These are phyloP conservation scores for Cossypha heuglini DNA, from an alignment of 2,797 vertebrate species.

Conservation along the genomic window DNA sequence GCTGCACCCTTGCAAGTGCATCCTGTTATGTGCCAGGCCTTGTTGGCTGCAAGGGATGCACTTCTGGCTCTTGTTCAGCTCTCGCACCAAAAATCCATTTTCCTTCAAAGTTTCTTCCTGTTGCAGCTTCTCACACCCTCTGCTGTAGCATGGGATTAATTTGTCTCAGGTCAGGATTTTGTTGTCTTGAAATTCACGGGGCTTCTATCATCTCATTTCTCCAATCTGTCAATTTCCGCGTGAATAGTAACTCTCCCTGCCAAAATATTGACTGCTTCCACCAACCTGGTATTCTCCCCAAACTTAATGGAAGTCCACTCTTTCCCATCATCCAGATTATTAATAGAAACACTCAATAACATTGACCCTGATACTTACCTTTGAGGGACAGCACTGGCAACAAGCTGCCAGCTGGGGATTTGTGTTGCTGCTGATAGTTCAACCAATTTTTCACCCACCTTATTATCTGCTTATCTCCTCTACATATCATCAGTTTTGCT, in stretches of 20 bases:
- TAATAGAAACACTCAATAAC: background rate
- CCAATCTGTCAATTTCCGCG: background rate
- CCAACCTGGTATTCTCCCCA: background rate
- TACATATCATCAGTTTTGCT: background rate
- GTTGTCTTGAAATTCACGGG: background rate
- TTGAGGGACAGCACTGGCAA: background rate
- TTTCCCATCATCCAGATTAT: background rate
- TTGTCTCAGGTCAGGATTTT: background rate
- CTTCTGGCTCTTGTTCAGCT: background rate
- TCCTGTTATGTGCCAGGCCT: fast-evolving
- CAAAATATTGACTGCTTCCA: background rate
- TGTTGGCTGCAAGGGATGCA: background rate
- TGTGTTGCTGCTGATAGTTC: background rate
- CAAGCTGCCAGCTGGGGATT: background rate
- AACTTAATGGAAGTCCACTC: background rate
- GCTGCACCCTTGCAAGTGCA: background rate
- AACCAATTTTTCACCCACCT: background rate
- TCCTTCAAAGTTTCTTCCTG: background rate
- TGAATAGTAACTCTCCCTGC: background rate
- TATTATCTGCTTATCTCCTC: background rate
- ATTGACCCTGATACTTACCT: background rate
- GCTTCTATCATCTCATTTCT: background rate
- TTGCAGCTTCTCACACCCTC: background rate
- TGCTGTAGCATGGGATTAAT: background rate
- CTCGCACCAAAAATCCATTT: background rate